A percentile compares a stretch with the other conserved stretches of the same genome.
Evolutionary conservation across 1,140 invertebrate genomes (phyloP).

Genomic region (Brachionus manjavacas): DNA sequence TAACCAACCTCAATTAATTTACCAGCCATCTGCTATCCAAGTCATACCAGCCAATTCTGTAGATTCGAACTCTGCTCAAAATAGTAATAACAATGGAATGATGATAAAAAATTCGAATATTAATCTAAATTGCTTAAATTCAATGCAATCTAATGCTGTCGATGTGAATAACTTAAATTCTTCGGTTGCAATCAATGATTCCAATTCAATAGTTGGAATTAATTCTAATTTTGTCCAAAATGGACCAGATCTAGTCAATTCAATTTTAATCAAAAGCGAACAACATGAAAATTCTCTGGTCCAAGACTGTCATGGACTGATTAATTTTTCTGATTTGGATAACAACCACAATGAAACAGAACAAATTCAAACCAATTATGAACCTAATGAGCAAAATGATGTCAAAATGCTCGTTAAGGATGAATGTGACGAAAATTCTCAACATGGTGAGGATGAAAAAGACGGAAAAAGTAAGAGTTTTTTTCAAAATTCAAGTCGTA

Average conservation of each 20-base stretch:
- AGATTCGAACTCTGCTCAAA: not conserved
- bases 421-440: not conserved
- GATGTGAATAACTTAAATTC: not conserved
- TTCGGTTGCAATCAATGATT: not conserved
- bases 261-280: conserved; percentile 7
- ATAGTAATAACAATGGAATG: not conserved
- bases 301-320: conserved; percentile 14
- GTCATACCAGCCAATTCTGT: not conserved
- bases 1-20: not conserved
- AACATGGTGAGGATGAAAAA: conserved; percentile 15
- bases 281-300: conserved; percentile 3
- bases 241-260: conserved; percentile 6
- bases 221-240: conserved; percentile 10
- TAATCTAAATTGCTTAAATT: conserved; percentile 6
- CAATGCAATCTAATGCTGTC: not conserved
- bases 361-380: not conserved
- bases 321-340: conserved; percentile 27
- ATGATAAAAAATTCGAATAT: conserved; percentile 32
- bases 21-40: not conserved
- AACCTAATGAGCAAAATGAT: not conserved
- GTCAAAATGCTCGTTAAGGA: not conserved
- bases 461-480: conserved; percentile 21
- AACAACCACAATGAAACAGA: conserved; percentile 7
- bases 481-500: not conserved
- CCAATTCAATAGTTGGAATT: not conserved